Percentiles rank a stretch among this genome's conserved stretches.
phyloP scores from a whole-genome alignment of 2,888 invertebrate species.

The Apantesis nais region DNA sequence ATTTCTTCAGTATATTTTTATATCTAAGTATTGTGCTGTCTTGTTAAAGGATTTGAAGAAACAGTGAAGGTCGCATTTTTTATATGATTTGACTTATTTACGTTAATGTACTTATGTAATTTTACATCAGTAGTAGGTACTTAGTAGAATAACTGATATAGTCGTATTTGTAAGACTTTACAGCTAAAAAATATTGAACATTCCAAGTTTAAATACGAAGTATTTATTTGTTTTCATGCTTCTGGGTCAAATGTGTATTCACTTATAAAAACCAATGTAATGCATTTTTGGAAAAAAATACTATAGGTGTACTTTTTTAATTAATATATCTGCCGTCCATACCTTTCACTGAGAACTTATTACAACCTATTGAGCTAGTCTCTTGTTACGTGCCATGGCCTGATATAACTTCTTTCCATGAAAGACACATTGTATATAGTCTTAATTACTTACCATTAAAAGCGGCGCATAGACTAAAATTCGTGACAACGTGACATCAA shows the following conservation, averaged over 20 bases:
- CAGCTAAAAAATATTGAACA: slow-evolving; percentile 42
- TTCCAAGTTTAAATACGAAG: slow-evolving; percentile 41
- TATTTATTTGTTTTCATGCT: slow-evolving; percentile 28
- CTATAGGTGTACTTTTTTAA: slow-evolving; percentile 4
- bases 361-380: slow-evolving; percentile 26
- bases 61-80: slow-evolving; percentile 34
- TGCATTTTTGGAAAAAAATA: slow-evolving; percentile 33
- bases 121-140: slow-evolving; percentile 41
- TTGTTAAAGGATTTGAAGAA: slow-evolving; percentile 30
- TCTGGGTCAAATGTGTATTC: slow-evolving; percentile 33
- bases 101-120: slow-evolving; percentile 42
- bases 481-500: not conserved
- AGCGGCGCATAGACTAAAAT: not conserved
- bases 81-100: slow-evolving; percentile 29
- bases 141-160: slow-evolving; percentile 36
- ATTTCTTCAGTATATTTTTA: slow-evolving; percentile 58
- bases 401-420: not conserved
- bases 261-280: slow-evolving; percentile 19
- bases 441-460: not conserved
- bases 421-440: not conserved
- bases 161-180: slow-evolving; percentile 33
- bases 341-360: slow-evolving; percentile 29
- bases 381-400: slow-evolving; percentile 37
- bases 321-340: slow-evolving; percentile 45
- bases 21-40: slow-evolving; percentile 33